Percentiles rank a stretch among this genome's conserved stretches.
Conservation (phyloP, 1,140 invertebrate genomes). For the Drosophila sp. region DNA sequence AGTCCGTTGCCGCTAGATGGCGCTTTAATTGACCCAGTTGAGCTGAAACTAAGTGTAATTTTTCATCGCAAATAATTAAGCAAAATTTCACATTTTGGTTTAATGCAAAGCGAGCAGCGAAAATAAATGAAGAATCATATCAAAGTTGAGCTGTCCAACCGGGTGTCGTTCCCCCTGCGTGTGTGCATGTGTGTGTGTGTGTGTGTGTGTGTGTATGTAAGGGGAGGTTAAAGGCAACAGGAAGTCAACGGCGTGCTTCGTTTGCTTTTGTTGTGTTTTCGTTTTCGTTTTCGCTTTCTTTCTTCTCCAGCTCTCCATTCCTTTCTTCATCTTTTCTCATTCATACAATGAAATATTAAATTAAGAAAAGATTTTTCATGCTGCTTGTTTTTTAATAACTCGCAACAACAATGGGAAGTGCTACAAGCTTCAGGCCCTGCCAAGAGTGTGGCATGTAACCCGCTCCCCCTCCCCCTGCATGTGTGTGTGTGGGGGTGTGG, state of each 20-base stretch:
- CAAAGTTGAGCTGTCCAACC: constrained; percentile 53
- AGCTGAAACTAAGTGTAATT: constrained; percentile 33
- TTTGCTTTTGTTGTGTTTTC: constrained; percentile 32
- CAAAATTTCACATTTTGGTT: constrained; percentile 36
- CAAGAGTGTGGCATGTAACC: constrained; percentile 8
- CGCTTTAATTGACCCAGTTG: constrained; percentile 41
- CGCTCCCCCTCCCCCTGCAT: no score
- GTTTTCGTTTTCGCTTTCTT: constrained; percentile 11
- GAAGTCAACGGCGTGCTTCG: constrained; percentile 59
- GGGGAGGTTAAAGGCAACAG: constrained; percentile 39
- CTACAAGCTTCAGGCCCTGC: constrained; percentile 15
- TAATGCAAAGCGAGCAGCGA: constrained; percentile 42
- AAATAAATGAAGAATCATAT: constrained; percentile 72
- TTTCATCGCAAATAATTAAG: constrained; percentile 65
- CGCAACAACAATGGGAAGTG: constrained; percentile 64
- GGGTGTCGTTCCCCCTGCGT: background rate
- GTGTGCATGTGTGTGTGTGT: constrained; percentile 2
- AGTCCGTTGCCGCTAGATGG: constrained; percentile 41
- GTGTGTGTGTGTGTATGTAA: background rate
- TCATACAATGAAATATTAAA: constrained; percentile 74
- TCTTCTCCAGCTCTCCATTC: background rate
- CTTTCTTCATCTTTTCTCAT: constrained; percentile 16
- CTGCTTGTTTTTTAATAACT: constrained; percentile 78
- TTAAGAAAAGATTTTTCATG: constrained; percentile 72
- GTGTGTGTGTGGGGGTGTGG: constrained; percentile 2